Percentiles rank a stretch among this genome's conserved stretches.
Evolutionary conservation across 2,888 invertebrate genomes (phyloP).

Genomic region (Ptychoptera albimana): DNA sequence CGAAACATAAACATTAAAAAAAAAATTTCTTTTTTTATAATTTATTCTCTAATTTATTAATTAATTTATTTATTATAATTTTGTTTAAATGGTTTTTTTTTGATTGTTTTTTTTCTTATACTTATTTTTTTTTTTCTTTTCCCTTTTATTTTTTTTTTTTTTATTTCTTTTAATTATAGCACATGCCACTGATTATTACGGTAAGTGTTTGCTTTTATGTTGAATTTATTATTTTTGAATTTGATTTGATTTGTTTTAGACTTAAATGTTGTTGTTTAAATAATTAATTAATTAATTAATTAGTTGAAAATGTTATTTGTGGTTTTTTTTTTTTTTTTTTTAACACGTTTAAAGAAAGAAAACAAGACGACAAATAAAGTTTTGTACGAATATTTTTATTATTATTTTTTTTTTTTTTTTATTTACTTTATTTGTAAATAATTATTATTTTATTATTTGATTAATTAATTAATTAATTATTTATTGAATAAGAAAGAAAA

Average conservation of each 20-base stretch:
- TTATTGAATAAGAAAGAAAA: no score
- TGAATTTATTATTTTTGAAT: slow-evolving; percentile 15
- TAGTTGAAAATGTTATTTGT: slow-evolving; percentile 1
- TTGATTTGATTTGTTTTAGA: slow-evolving; percentile 17
- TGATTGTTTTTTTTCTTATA: no score
- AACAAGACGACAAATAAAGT: no score
- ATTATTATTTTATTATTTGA: no score
- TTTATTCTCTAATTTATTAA: slow-evolving; percentile 3
- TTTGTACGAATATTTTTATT: no score
- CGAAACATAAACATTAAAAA: no score
- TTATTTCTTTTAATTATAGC: slow-evolving; percentile 40
- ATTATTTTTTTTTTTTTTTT: no score
- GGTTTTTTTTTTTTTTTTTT: neutral
- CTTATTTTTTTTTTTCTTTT: slow-evolving; percentile 3
- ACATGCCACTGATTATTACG: slow-evolving; percentile 97
- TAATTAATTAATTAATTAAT: neutral
- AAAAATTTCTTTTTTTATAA: no score
- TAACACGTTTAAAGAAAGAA: neutral
- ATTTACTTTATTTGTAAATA: no score
- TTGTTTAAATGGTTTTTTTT: slow-evolving; percentile 5
- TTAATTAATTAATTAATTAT: no score
- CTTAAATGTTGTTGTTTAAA: neutral
- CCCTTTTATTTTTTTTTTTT: slow-evolving; percentile 10
- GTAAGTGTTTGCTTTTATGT: slow-evolving; percentile 78
- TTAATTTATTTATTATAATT: slow-evolving; percentile 4